These are phyloP conservation scores for Agriopis marginaria DNA, from an alignment of 2,888 invertebrate species.

Conservation along the genomic window DNA sequence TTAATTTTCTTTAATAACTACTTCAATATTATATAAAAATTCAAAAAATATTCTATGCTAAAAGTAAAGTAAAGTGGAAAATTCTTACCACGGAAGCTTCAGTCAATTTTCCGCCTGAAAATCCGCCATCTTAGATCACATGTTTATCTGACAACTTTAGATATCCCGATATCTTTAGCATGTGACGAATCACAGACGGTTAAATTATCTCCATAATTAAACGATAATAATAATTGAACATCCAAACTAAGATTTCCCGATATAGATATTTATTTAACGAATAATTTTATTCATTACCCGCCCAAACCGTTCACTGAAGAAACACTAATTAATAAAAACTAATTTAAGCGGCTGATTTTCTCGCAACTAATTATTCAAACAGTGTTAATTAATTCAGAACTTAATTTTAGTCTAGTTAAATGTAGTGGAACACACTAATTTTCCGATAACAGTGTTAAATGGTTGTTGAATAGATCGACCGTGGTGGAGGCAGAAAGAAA, in stretches of 20 bases:
- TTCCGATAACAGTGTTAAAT: slow-evolving; percentile 59
- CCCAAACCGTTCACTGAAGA: slow-evolving; percentile 21
- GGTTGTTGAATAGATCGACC: slow-evolving; percentile 55
- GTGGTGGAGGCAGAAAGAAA: slow-evolving; percentile 64
- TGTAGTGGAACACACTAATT: slow-evolving; percentile 53
- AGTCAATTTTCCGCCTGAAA: slow-evolving; percentile 63
- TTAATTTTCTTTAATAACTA: background rate
- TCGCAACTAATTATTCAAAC: slow-evolving; percentile 33
- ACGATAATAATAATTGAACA: slow-evolving; percentile 55
- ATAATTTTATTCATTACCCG: slow-evolving; percentile 22
- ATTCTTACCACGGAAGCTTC: slow-evolving; percentile 68
- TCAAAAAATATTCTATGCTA: background rate
- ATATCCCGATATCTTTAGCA: slow-evolving; percentile 63
- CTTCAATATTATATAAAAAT: no score
- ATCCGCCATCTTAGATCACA: slow-evolving; percentile 82
- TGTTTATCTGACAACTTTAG: slow-evolving; percentile 62
- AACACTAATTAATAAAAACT: slow-evolving; percentile 31
- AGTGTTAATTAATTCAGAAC: slow-evolving; percentile 40
- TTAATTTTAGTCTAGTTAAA: slow-evolving; percentile 45
- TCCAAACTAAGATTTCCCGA: slow-evolving; percentile 40
- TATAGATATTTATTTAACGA: slow-evolving; percentile 29
- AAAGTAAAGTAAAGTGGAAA: slow-evolving; percentile 33
- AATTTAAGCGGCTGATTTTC: background rate
- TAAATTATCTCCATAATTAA: slow-evolving; percentile 56
- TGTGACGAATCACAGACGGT: slow-evolving; percentile 78